Percentiles rank a stretch among this genome's conserved stretches.
Conservation (phyloP, 2,888 invertebrate genomes). For the Rhamphomyia laevipes region DNA sequence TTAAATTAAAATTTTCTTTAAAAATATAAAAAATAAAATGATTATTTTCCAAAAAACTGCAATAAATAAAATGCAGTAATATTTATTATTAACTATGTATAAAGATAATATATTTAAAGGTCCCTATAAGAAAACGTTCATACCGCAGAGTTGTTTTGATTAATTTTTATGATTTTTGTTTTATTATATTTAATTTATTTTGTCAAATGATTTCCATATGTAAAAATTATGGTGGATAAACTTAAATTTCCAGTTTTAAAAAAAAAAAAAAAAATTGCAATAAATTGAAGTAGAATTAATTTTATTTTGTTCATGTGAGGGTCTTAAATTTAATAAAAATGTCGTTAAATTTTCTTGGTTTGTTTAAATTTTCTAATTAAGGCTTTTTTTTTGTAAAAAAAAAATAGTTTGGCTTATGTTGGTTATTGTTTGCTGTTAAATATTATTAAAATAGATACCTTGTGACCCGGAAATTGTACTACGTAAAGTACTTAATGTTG, state of each 20-base stretch:
- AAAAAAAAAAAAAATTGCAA: neutral
- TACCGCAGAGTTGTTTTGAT: constrained; percentile 31
- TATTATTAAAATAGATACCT: constrained; percentile 24
- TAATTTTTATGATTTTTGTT: constrained; percentile 19
- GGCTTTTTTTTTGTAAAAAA: too few species aligned
- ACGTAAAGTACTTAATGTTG: constrained; percentile 33
- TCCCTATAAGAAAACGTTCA: constrained; percentile 17
- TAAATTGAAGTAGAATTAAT: too few species aligned
- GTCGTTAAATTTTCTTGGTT: neutral
- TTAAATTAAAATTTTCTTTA: too few species aligned
- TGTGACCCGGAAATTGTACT: constrained; percentile 27
- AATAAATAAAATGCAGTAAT: too few species aligned
- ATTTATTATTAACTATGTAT: too few species aligned
- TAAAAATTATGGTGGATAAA: too few species aligned
- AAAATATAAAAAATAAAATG: too few species aligned
- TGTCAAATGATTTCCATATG: too few species aligned
- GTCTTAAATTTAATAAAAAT: neutral
- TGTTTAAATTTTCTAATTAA: neutral
- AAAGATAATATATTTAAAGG: neutral
- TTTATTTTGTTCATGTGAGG: neutral
- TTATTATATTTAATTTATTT: too few species aligned
- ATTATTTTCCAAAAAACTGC: too few species aligned
- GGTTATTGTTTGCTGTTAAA: neutral
- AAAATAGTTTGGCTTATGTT: too few species aligned
- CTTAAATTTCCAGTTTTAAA: neutral